Evolutionary conservation across 2,888 invertebrate species (phyloP).

Genomic region (Drosophila kokeensis): DNA sequence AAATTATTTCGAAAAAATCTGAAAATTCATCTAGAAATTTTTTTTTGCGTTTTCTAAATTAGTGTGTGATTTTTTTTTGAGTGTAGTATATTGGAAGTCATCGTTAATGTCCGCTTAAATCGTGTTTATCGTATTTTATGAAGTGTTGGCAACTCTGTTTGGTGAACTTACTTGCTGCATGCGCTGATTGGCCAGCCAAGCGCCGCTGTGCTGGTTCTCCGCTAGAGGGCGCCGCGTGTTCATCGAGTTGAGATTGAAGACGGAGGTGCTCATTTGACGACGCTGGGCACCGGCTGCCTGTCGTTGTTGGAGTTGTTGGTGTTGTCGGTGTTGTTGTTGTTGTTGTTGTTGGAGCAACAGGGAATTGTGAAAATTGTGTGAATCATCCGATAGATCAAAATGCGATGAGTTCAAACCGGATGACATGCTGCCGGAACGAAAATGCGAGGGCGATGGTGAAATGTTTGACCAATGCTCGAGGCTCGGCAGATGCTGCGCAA

Average conservation of each 20-base stretch:
- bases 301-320: conserved; percentile 77
- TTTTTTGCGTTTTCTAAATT: background rate
- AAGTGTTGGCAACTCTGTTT: background rate
- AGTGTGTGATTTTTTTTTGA: background rate
- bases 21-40: background rate
- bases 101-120: background rate
- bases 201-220: conserved; percentile 60
- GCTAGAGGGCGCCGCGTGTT: conserved; percentile 74
- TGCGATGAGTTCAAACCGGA: conserved; percentile 85
- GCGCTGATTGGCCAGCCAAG: conserved; percentile 75
- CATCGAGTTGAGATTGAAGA: conserved; percentile 86
- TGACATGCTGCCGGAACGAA: conserved; percentile 85
- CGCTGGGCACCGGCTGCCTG: conserved; percentile 73
- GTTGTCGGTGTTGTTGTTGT: conserved; percentile 68
- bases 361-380: conserved; percentile 81
- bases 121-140: background rate
- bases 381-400: conserved; percentile 84
- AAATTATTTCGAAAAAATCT: background rate
- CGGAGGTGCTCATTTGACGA: conserved; percentile 86
- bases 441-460: conserved; percentile 84
- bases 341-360: conserved; percentile 81
- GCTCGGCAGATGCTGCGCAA: conserved; percentile 66
- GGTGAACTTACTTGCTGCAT: conserved; percentile 87
- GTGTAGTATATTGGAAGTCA: background rate
- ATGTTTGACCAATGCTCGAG: conserved; percentile 85